These are phyloP conservation scores for Sandelia bainsii DNA, from an alignment of 2,797 vertebrate species.

Conservation along the genomic window DNA sequence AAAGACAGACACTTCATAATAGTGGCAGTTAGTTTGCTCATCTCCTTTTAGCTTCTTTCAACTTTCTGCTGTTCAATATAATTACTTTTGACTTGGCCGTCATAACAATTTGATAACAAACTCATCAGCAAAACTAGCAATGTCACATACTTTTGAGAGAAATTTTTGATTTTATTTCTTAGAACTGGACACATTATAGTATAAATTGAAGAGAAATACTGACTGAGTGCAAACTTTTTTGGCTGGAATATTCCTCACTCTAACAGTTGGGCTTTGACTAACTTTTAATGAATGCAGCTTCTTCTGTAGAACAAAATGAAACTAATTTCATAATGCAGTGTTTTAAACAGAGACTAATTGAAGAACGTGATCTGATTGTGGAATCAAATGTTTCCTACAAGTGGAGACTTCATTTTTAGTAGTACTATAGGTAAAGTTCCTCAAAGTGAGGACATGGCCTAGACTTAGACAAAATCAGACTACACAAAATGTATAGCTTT, in stretches of 20 bases:
- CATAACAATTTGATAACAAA: slow-evolving; percentile 45
- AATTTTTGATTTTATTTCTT: slow-evolving; percentile 5
- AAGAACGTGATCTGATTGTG: too few species aligned
- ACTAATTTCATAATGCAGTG: neutral
- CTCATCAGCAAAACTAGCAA: slow-evolving; percentile 14
- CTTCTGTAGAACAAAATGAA: neutral
- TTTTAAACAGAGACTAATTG: neutral
- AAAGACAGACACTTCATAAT: slow-evolving; percentile 51
- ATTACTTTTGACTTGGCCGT: slow-evolving; percentile 51
- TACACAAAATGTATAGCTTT: too few species aligned
- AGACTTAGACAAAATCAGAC: too few species aligned
- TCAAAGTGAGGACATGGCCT: too few species aligned
- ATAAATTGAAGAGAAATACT: slow-evolving; percentile 3
- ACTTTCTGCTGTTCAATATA: slow-evolving; percentile 40
- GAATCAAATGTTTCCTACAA: too few species aligned
- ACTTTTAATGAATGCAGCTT: slow-evolving; percentile 18
- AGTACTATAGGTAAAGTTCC: too few species aligned
- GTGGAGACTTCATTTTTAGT: too few species aligned
- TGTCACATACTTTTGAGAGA: slow-evolving; percentile 16
- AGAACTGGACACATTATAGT: slow-evolving; percentile 2
- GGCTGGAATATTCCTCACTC: neutral
- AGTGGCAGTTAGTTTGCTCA: slow-evolving; percentile 48
- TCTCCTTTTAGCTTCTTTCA: slow-evolving; percentile 40
- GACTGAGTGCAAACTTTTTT: neutral
- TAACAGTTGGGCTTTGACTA: neutral